Evolutionary conservation across 1,140 invertebrate species (phyloP).

Genomic region (Anastatus disparis): DNA sequence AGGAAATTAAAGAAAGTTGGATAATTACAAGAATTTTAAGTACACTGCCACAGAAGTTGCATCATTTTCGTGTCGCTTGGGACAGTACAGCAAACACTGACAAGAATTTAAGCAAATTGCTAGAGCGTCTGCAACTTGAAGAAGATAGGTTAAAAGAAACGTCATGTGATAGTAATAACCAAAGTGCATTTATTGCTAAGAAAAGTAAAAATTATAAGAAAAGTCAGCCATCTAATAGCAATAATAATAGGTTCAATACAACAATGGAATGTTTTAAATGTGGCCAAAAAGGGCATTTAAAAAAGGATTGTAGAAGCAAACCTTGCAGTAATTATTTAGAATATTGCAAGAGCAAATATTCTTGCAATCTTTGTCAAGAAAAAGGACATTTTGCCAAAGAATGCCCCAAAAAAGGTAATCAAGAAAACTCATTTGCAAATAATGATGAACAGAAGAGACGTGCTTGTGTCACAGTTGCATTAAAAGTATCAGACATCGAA

Average conservation of each 20-base stretch:
- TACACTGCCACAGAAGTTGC: conserved; percentile 40
- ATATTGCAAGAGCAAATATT: conserved; percentile 2
- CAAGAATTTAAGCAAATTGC: conserved; percentile 19
- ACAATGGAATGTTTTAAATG: no score
- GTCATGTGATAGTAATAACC: neutral
- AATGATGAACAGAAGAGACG: neutral
- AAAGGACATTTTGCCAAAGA: no score
- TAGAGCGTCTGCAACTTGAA: conserved; percentile 6
- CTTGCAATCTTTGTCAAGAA: neutral
- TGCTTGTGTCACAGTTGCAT: neutral
- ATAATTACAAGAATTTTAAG: conserved; percentile 40
- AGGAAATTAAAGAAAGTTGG: no score
- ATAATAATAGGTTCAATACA: neutral
- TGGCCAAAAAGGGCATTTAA: neutral
- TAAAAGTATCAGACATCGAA: no score
- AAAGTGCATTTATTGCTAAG: neutral
- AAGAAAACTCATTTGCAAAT: neutral
- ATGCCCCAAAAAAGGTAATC: neutral
- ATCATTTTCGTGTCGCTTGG: conserved; percentile 45
- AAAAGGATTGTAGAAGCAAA: neutral
- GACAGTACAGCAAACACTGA: conserved; percentile 34
- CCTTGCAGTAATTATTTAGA: neutral
- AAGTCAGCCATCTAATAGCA: no score
- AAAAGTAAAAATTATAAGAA: neutral
- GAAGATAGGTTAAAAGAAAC: neutral